These are phyloP conservation scores for Hafferia zeledoni DNA, from an alignment of 2,797 vertebrate genomes.

Conservation along the genomic window DNA sequence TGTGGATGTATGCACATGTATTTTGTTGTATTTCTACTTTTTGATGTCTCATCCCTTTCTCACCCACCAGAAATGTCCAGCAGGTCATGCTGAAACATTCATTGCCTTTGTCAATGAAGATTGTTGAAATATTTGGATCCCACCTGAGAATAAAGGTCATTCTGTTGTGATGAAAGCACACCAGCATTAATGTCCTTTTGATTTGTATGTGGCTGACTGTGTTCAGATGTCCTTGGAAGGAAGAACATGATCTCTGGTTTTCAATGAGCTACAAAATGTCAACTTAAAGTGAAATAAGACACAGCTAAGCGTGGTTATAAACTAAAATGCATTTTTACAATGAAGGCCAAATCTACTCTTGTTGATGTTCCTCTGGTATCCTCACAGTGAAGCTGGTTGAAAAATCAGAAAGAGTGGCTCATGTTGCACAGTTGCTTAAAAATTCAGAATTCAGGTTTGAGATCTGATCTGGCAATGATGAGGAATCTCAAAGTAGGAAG, in stretches of 20 bases:
- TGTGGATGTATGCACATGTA: neutral
- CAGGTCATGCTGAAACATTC: neutral
- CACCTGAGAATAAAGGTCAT: neutral
- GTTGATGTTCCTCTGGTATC: neutral
- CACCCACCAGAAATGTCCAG: neutral
- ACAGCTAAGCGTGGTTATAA: neutral
- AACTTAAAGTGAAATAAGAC: neutral
- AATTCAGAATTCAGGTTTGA: neutral
- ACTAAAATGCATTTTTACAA: neutral
- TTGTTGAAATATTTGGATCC: neutral
- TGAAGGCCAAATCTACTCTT: neutral
- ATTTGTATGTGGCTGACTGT: neutral
- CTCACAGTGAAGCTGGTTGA: neutral
- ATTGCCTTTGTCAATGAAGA: neutral
- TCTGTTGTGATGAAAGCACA: neutral
- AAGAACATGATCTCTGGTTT: neutral
- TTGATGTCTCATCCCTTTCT: neutral
- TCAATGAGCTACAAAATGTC: rapidly evolving
- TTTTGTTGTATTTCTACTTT: neutral
- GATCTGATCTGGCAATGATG: neutral
- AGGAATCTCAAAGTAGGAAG: neutral
- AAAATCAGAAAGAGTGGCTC: neutral
- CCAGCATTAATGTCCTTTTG: neutral
- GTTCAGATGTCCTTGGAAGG: neutral
- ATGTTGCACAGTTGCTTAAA: neutral